Conservation (phyloP, 1,140 invertebrate genomes). For the Leptinotarsa lineolata region DNA sequence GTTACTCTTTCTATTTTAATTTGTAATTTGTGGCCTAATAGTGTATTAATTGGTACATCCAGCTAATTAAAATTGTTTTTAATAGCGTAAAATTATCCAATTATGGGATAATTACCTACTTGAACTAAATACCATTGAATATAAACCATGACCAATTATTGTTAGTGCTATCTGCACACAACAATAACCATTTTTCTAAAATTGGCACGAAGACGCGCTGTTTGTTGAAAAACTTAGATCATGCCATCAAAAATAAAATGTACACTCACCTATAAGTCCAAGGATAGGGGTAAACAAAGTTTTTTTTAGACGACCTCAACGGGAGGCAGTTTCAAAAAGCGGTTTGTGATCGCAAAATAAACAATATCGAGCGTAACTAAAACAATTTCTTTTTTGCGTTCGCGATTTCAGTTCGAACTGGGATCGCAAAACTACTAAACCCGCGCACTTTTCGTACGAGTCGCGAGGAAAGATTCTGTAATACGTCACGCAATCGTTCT, state of each 20-base stretch:
- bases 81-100: too few species aligned
- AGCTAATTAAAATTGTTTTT: too few species aligned
- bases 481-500: slow-evolving; percentile 18
- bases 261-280: slow-evolving; percentile 14
- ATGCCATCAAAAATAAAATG: slow-evolving; percentile 15
- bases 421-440: slow-evolving; percentile 21
- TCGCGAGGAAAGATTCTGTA: background rate
- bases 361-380: background rate
- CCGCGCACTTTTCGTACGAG: slow-evolving; percentile 27
- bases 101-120: too few species aligned
- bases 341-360: background rate
- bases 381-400: slow-evolving; percentile 1
- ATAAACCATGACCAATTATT: too few species aligned
- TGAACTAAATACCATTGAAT: too few species aligned
- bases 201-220: background rate
- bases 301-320: background rate
- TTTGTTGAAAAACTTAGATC: slow-evolving; percentile 11
- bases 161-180: too few species aligned
- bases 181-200: background rate
- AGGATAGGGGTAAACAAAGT: slow-evolving; percentile 10
- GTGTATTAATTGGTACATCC: too few species aligned
- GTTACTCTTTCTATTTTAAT: too few species aligned
- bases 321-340: background rate
- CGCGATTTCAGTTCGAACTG: slow-evolving; percentile 19
- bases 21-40: too few species aligned